A percentile compares a stretch with the other conserved stretches of the same genome.
These are phyloP conservation scores for Eretmocerus hayati DNA, from an alignment of 2,888 invertebrate genomes.

Conservation along the genomic window DNA sequence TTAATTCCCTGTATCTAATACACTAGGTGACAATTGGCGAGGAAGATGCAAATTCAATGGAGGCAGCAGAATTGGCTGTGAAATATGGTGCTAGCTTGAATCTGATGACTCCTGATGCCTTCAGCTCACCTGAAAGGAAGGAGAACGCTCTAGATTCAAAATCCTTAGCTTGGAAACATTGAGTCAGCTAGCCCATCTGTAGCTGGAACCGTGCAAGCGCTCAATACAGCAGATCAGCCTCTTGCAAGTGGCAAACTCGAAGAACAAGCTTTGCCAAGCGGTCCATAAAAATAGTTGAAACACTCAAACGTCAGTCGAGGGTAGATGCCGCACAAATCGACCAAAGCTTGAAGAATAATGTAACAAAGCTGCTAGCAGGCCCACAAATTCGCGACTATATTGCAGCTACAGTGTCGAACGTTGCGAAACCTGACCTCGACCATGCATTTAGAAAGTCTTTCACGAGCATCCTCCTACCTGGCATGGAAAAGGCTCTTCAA, in stretches of 20 bases:
- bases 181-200: slow-evolving; percentile 37
- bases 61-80: slow-evolving; percentile 37
- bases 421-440: slow-evolving; percentile 68
- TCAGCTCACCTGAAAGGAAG: slow-evolving; percentile 56
- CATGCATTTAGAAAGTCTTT: slow-evolving; percentile 73
- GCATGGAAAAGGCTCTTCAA: slow-evolving; percentile 79
- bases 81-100: slow-evolving; percentile 53
- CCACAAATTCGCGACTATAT: slow-evolving; percentile 65
- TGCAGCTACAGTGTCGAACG: slow-evolving; percentile 59
- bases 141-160: slow-evolving; percentile 43
- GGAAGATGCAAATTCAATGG: slow-evolving; percentile 35
- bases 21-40: slow-evolving; percentile 38
- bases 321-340: slow-evolving; percentile 54
- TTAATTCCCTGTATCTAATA: too few species aligned
- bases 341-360: slow-evolving; percentile 70
- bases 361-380: slow-evolving; percentile 71
- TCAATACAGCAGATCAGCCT: slow-evolving; percentile 37
- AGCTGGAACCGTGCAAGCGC: slow-evolving; percentile 37
- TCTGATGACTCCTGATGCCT: slow-evolving; percentile 84
- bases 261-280: slow-evolving; percentile 54
- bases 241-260: slow-evolving; percentile 36
- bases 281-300: slow-evolving; percentile 65
- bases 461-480: slow-evolving; percentile 69
- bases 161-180: slow-evolving; percentile 34
- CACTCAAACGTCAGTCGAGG: slow-evolving; percentile 62